Evolutionary conservation across 37 sponge, comb jelly and placozoan genomes (phyloP).

Genomic region (Eunapius fragilis): DNA sequence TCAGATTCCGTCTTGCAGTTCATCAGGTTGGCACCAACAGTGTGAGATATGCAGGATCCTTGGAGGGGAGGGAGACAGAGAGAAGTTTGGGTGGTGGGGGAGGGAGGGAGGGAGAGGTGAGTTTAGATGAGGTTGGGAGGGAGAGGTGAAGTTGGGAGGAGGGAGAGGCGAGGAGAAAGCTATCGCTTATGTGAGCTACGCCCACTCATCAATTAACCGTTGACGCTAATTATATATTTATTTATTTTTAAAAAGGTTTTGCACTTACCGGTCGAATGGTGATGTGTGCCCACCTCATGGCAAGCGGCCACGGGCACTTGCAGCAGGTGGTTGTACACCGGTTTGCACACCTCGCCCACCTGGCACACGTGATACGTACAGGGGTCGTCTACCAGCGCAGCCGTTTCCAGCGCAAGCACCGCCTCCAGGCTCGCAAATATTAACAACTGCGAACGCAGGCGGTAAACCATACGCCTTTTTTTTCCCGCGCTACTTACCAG

Average conservation of each 20-base stretch:
- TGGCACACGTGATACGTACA: background rate
- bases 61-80: background rate
- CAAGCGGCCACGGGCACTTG: background rate
- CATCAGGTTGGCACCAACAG: slow-evolving; percentile 39
- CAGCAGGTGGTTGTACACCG: background rate
- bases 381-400: background rate
- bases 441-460: background rate
- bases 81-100: background rate
- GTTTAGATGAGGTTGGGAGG: background rate
- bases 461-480: background rate
- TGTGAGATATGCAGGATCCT: slow-evolving; percentile 9
- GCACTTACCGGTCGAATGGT: background rate
- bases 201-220: slow-evolving; percentile 32
- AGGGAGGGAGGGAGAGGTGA: background rate
- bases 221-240: slow-evolving; percentile 84
- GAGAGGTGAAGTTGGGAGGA: background rate
- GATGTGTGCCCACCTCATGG: background rate
- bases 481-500: background rate
- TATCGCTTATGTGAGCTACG: background rate
- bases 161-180: background rate
- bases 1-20: slow-evolving; percentile 50
- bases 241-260: too few relatives aligned
- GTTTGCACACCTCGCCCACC: background rate
- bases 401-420: background rate
- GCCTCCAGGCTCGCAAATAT: background rate